phyloP scores from a whole-genome alignment of 1,140 invertebrate species.

The Drosophila seguyi region DNA sequence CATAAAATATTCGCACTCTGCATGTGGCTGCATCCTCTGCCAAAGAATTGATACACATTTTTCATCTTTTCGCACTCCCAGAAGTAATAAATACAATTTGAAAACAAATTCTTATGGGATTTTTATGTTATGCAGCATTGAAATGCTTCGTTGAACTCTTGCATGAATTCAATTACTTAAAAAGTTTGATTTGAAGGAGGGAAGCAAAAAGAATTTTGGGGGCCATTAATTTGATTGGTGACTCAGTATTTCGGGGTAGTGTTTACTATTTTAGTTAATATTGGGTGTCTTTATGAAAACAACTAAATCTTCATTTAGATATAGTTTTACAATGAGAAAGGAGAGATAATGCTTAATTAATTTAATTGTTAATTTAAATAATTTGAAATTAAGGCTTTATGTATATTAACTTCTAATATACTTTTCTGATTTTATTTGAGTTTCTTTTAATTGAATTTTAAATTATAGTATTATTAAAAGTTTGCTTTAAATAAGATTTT shows the following conservation, averaged over 20 bases:
- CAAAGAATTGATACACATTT: conserved; percentile 57
- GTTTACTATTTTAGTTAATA: too few species aligned
- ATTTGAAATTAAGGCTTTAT: too few species aligned
- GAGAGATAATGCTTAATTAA: too few species aligned
- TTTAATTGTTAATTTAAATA: too few species aligned
- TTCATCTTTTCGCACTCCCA: conserved; percentile 43
- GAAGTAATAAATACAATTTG: conserved; percentile 45
- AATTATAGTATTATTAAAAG: too few species aligned
- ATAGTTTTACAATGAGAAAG: too few species aligned
- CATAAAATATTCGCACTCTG: conserved; percentile 42
- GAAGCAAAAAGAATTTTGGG: neutral
- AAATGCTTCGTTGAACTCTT: conserved; percentile 5
- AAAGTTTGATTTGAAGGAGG: conserved; percentile 3
- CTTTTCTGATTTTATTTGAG: too few species aligned
- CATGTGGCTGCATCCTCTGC: conserved; percentile 33
- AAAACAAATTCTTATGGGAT: conserved; percentile 35
- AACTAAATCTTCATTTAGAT: too few species aligned
- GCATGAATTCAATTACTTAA: conserved; percentile 36
- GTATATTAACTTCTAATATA: too few species aligned
- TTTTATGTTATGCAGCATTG: conserved; percentile 22
- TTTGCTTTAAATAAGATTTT: neutral
- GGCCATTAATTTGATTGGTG: neutral
- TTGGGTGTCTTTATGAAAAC: too few species aligned
- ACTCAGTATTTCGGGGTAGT: neutral
- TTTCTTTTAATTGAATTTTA: too few species aligned